Evolutionary conservation across 1,140 invertebrate genomes (phyloP), one percentile per base, ranked within the genome.

Genomic region (Xylocopa sonorina): DNA sequence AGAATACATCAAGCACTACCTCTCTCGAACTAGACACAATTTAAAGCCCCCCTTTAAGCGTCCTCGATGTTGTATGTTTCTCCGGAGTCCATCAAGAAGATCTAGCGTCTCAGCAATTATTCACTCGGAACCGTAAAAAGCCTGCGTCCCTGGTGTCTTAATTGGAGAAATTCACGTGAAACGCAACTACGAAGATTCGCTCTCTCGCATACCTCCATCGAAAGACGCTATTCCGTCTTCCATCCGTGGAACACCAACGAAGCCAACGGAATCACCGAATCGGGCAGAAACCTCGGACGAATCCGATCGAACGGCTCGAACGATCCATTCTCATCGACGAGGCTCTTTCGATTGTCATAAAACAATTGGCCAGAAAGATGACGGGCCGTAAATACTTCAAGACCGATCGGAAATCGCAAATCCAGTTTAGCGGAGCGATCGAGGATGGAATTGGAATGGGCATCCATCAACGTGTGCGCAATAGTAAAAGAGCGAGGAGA

Each of bases 321-420:
- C 77, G 71, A 78, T 80, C 60, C 24, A 66, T 80, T n/a, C 78
- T 43, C 32, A 0, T 10, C 24, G 14, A n/a, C 41, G 16, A 16
- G 5, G 21, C 5, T 24, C 41, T 46, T 68, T 16, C 38, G 53
- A 77, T 77, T 60, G 79, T 84, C 74, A 48, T 81, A 77, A 77
- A 57, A 81, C 73, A 81, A 81, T 72, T 48, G 74, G 29, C 38
- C 10, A 18, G 46, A 12, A 5, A 51, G 67, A 84, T 87, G 50
- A 7, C n/a, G 66, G 57, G 73, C 82, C 84, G 75, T 88, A 89
- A 85, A 90, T 86, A 84, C 78, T 72, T 86, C 80, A 76, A 71
- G 76, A 75, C 82, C 83, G 83, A 88, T 88, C 75, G 73, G 87
- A 84, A 88, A 88, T 85, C 78, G 76, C 74, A 76, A 85, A 84